These are phyloP conservation scores for Vimba vimba DNA, from an alignment of 2,113 vertebrate species.

Conservation along the genomic window DNA sequence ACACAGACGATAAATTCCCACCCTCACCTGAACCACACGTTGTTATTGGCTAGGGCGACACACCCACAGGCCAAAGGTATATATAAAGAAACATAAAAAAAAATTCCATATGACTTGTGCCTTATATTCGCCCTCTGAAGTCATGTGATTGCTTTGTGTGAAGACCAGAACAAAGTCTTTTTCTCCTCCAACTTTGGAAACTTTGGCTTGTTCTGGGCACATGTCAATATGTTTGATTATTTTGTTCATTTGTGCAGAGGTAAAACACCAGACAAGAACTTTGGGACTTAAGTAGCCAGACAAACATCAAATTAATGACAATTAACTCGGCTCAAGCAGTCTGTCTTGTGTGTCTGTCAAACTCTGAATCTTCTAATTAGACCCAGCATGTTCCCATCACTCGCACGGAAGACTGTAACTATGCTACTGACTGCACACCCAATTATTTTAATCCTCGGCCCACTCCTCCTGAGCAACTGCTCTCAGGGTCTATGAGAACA, in stretches of 20 bases:
- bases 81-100: too few species aligned
- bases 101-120: too few species aligned
- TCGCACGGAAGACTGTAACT: constrained; percentile 76
- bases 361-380: constrained; percentile 84
- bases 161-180: background rate
- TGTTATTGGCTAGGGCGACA: too few species aligned
- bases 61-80: too few species aligned
- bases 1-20: too few species aligned
- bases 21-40: too few species aligned
- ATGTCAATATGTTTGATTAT: background rate
- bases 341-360: constrained; percentile 59
- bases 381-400: constrained; percentile 77
- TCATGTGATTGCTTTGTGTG: background rate
- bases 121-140: background rate
- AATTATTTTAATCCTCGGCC: constrained; percentile 86
- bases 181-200: background rate
- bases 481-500: constrained; percentile 73
- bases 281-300: constrained; percentile 56
- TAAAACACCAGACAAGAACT: constrained; percentile 15
- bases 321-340: constrained; percentile 67
- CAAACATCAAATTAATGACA: constrained; percentile 70
- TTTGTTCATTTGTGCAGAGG: background rate
- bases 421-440: constrained; percentile 70
- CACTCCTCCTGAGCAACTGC: constrained; percentile 71
- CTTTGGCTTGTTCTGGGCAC: background rate